Evolutionary conservation across 2,113 vertebrate species (phyloP).

Genomic region (Cyprinodon brontotheroides): DNA sequence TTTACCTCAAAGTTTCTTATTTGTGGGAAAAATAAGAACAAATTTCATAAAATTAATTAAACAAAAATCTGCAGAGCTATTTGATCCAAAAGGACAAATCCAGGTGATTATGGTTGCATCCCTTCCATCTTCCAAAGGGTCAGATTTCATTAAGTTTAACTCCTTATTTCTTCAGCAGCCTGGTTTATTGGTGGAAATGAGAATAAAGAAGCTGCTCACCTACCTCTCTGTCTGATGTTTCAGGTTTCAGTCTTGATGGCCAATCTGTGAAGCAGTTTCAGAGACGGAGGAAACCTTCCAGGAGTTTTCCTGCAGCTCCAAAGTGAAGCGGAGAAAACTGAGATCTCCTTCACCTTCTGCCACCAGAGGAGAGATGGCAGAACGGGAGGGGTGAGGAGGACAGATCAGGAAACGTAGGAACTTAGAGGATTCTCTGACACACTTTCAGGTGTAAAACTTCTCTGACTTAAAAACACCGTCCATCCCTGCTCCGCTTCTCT

Average conservation of each 20-base stretch:
- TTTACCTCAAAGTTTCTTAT: no score
- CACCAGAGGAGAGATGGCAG: slow-evolving; percentile 21
- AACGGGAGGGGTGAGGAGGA: slow-evolving; percentile 29
- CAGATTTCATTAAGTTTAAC: neutral
- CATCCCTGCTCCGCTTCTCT: neutral
- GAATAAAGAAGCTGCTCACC: neutral
- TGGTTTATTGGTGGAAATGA: neutral
- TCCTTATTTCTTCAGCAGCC: neutral
- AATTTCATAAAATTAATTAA: neutral
- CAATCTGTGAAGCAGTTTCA: neutral
- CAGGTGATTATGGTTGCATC: neutral
- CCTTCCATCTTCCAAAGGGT: no score
- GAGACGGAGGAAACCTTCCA: neutral
- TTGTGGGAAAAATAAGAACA: no score
- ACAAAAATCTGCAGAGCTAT: neutral
- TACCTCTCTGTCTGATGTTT: neutral
- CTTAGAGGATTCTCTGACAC: slow-evolving; percentile 56
- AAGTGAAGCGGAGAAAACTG: slow-evolving; percentile 13
- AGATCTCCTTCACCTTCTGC: slow-evolving; percentile 17
- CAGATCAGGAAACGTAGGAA: slow-evolving; percentile 43
- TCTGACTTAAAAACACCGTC: slow-evolving; percentile 9
- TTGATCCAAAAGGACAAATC: neutral
- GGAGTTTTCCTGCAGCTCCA: slow-evolving; percentile 3
- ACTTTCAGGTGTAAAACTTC: slow-evolving; percentile 46
- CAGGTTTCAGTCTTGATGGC: slow-evolving; percentile 5